phyloP scores from a whole-genome alignment of 2,113 vertebrate genomes.

The Microcebus tavaratra region DNA sequence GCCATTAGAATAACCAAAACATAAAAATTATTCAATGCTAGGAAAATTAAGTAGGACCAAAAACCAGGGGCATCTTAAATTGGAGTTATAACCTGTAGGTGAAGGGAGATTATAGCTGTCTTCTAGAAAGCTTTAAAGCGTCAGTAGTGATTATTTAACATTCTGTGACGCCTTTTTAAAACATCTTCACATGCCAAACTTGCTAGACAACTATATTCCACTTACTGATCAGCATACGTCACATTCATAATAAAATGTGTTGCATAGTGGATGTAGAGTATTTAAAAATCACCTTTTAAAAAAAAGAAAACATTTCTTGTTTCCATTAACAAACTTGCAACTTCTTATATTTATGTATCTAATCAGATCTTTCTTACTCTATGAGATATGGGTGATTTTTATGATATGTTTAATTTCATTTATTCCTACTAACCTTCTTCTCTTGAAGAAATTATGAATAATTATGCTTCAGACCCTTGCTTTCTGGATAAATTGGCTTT shows the following conservation, averaged over 20 bases:
- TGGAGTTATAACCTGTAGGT: not conserved
- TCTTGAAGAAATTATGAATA: not conserved
- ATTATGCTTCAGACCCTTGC: not conserved
- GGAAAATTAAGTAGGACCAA: not conserved
- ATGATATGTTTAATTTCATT: slow-evolving; percentile 23
- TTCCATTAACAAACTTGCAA: not conserved
- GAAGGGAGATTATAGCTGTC: not conserved
- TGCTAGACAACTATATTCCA: not conserved
- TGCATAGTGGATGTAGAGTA: not conserved
- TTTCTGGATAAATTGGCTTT: not conserved
- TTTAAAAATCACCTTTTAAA: not conserved
- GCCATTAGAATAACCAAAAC: not conserved
- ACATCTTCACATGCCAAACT: slow-evolving; percentile 12
- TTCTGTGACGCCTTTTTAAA: not conserved
- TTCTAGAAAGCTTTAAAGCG: not conserved
- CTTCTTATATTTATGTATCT: not conserved
- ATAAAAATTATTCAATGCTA: not conserved
- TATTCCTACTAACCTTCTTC: not conserved
- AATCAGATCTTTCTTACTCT: not conserved
- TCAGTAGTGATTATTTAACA: not conserved
- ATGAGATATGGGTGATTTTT: slow-evolving; percentile 38
- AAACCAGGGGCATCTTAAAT: not conserved
- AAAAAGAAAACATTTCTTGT: not conserved
- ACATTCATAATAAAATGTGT: not conserved
- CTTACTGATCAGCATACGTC: not conserved